Evolutionary conservation across 2,797 vertebrate genomes (phyloP).

Genomic region (Urosaurus nigricauda): DNA sequence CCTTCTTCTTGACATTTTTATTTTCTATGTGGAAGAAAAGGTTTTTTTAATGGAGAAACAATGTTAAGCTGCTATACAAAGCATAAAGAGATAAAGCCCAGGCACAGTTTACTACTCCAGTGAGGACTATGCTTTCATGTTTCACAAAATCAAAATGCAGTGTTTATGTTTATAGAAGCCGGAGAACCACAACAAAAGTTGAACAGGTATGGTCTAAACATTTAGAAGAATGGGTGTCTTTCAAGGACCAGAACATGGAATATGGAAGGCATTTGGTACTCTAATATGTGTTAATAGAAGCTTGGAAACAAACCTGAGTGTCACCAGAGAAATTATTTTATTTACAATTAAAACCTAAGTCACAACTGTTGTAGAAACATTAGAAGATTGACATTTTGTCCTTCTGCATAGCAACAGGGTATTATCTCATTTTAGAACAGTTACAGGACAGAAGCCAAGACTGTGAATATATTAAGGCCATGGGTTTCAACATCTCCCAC

Average conservation of each 20-base stretch:
- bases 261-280: background rate
- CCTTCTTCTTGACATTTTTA: too few species aligned
- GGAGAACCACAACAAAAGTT: background rate
- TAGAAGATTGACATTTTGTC: rapidly evolving
- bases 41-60: background rate
- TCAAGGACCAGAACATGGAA: background rate
- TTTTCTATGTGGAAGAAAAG: background rate
- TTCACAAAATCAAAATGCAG: too few species aligned
- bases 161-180: background rate
- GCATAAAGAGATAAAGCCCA: background rate
- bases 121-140: background rate
- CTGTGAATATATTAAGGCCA: background rate
- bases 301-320: background rate
- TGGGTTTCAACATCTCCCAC: background rate
- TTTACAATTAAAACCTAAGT: background rate
- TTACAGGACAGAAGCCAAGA: background rate
- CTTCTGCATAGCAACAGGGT: rapidly evolving
- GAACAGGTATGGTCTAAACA: too few species aligned
- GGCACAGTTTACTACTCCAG: too few species aligned
- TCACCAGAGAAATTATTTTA: background rate
- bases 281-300: background rate
- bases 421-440: background rate
- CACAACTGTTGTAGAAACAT: background rate
- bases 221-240: background rate
- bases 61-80: background rate